Base-by-base conservation (phyloP, 2,888 invertebrate genomes). In the Aphelenchoides bicaudatus region DNA sequence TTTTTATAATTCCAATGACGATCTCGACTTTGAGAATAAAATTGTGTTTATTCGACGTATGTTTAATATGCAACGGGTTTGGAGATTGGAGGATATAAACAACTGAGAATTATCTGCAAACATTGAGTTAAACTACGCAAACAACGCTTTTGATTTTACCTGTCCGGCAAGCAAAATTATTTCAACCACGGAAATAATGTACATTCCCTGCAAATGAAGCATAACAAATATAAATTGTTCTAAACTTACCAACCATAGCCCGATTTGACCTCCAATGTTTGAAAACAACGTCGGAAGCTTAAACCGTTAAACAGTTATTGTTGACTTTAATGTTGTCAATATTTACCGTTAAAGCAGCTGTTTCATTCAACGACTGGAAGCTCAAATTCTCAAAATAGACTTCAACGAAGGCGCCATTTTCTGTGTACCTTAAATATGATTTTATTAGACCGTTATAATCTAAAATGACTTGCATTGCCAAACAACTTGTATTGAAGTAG, bases 231-330 rank as follows among this genome's bases (percentile, higher is more conserved):
- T n/a, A n/a, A n/a, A n/a, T n/a, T n/a, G n/a, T n/a, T n/a, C 31
- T 10, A 34, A 30, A 56, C 66, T 57, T 23, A 62, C 62, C 25
- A 62, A 53, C 62, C 62, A 62, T 39, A 62, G 37, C 23, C 62
- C 62, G 58, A 62, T 61, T 29, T 62, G 62, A 21, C 62, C 62
- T 27, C 62, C 62, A 49, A 62, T 58, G 31, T 62, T 52, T 8
- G 62, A 62, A 13, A 62, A 43, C 1, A 62, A 53, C 1, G 29
- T 50, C 19, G 59, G 38, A 25, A 65, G 8, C 61, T 61, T 23
- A 34, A 62, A n/a, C n/a, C n/a, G n/a, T n/a, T n/a, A n/a, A n/a
- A n/a, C n/a, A n/a, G n/a, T n/a, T n/a, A n/a, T n/a, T n/a, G n/a
- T n/a, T n/a, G n/a, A n/a, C n/a, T n/a, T n/a, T n/a, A n/a, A n/a